phyloP scores from a whole-genome alignment of 2,797 vertebrate genomes.

The Aeoliscus strigatus region DNA sequence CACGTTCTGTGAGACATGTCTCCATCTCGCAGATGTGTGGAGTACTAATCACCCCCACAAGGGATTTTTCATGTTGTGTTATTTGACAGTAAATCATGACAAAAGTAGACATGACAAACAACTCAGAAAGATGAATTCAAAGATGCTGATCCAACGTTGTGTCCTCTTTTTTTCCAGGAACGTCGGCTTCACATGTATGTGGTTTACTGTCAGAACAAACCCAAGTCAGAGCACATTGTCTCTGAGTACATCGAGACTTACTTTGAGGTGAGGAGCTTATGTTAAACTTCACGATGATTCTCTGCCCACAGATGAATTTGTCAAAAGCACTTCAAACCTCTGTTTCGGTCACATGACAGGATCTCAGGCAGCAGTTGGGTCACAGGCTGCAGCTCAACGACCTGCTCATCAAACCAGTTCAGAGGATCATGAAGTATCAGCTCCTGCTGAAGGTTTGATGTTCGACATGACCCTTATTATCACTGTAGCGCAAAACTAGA shows the following conservation, averaged over 20 bases:
- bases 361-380: conserved; percentile 89
- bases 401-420: conserved; percentile 95
- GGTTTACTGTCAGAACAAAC: conserved; percentile 98
- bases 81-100: too few relatives aligned
- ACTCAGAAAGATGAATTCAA: too few relatives aligned
- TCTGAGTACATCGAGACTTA: conserved; percentile 95
- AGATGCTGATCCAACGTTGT: too few relatives aligned
- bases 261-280: conserved; percentile 83
- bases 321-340: not conserved
- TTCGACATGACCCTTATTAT: conserved; percentile 1
- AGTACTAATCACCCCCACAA: too few relatives aligned
- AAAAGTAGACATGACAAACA: too few relatives aligned
- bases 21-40: conserved; percentile 8
- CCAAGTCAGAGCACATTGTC: conserved; percentile 96
- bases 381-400: conserved; percentile 94
- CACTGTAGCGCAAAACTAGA: too few relatives aligned
- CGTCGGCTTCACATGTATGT: conserved; percentile 98
- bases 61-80: too few relatives aligned
- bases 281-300: too few relatives aligned
- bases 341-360: conserved; percentile 65
- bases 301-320: not conserved
- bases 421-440: conserved; percentile 98
- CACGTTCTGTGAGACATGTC: too few relatives aligned
- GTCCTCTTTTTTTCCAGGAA: conserved; percentile 72
- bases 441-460: conserved; percentile 86